Conservation (phyloP, 2,888 invertebrate genomes). For the Spilarctia lutea region DNA sequence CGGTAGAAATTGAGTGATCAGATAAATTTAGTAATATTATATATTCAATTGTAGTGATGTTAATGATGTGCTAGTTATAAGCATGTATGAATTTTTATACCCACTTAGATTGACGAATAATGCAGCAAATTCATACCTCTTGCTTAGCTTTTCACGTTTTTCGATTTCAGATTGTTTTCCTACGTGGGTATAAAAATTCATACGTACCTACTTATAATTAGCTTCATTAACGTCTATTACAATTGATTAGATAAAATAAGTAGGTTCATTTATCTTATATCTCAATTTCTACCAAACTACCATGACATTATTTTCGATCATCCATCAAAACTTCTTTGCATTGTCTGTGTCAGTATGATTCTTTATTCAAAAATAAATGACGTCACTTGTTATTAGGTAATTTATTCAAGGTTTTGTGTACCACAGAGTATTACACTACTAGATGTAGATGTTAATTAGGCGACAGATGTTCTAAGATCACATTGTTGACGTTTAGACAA, state of each 20-base stretch:
- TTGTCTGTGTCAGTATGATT: background rate
- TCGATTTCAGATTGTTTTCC: background rate
- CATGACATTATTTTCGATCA: conserved; percentile 6
- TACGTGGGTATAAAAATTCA: background rate
- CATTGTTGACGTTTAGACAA: conserved; percentile 33
- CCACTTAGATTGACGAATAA: no score
- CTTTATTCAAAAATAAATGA: background rate
- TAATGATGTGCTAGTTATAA: no score
- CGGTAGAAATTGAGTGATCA: no score
- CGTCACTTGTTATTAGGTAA: background rate
- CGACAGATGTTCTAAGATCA: conserved; percentile 41
- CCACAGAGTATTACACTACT: conserved; percentile 8
- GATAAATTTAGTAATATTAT: no score
- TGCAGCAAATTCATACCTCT: no score
- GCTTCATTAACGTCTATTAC: background rate
- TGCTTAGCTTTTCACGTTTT: no score
- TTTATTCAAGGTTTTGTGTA: conserved; percentile 10
- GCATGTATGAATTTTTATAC: no score
- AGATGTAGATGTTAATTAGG: conserved; percentile 28
- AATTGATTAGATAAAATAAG: background rate
- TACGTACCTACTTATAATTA: background rate
- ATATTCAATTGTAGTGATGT: no score
- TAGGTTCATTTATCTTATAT: background rate
- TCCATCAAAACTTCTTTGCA: conserved; percentile 9
- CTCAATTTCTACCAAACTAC: background rate